phyloP scores from a whole-genome alignment of 2,888 invertebrate genomes.

The Selenia dentaria region DNA sequence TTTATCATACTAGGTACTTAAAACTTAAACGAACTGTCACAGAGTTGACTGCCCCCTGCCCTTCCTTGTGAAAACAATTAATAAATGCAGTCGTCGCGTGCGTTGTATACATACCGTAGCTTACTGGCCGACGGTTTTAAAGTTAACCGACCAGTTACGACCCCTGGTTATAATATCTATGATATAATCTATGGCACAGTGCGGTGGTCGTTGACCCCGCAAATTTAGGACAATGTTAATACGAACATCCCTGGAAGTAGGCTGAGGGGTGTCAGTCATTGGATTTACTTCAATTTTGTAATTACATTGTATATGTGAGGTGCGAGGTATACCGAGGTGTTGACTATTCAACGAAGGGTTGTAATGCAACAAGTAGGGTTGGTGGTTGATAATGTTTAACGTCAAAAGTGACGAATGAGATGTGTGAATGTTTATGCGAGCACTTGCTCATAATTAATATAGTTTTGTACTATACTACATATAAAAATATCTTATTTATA shows the following conservation, averaged over 20 bases:
- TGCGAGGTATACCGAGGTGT: conserved; percentile 34
- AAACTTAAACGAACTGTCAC: neutral
- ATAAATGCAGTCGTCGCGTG: conserved; percentile 57
- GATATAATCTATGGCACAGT: conserved; percentile 32
- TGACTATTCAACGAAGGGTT: conserved; percentile 36
- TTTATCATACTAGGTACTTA: conserved; percentile 1
- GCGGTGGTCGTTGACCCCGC: conserved; percentile 69
- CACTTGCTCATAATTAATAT: too few relatives aligned
- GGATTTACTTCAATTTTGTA: conserved; percentile 44
- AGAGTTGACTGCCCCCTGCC: conserved; percentile 5
- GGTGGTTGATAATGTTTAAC: conserved; percentile 15
- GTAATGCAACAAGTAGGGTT: conserved; percentile 41
- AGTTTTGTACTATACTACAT: too few relatives aligned
- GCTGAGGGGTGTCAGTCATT: conserved; percentile 44
- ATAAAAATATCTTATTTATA: too few relatives aligned
- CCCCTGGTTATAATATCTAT: conserved; percentile 47
- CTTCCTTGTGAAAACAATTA: conserved; percentile 25
- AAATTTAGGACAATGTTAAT: conserved; percentile 76
- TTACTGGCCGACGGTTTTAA: conserved; percentile 51
- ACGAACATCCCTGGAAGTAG: conserved; percentile 62
- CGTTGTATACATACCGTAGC: conserved; percentile 62
- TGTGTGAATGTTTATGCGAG: too few relatives aligned
- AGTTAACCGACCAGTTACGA: conserved; percentile 66
- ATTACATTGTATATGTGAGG: conserved; percentile 41
- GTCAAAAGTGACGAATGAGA: conserved; percentile 19